Evolutionary conservation across 30 jellyfish, hydroid and myxozoan genomes (phyloP).

Genomic region (Hydractinia echinata): DNA sequence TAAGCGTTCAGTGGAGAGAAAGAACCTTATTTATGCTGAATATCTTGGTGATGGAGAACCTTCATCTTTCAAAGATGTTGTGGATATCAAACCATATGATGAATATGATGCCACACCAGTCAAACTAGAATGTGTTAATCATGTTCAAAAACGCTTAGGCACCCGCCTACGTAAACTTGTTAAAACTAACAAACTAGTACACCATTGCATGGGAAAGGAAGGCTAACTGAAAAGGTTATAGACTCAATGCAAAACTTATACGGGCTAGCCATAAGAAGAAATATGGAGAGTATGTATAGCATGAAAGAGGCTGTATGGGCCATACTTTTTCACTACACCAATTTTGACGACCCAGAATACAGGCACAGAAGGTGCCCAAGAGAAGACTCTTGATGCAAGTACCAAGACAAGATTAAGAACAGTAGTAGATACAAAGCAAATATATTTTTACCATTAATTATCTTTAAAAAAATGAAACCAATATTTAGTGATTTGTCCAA

Average conservation of each 20-base stretch:
- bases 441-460: background rate
- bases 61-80: conserved; percentile 33
- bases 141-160: conserved; percentile 30
- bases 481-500: conserved; percentile 10
- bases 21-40: conserved; percentile 11
- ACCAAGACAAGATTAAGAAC: conserved; percentile 10
- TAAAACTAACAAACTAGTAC: background rate
- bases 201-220: conserved; percentile 29
- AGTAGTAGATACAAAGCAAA: conserved; percentile 10
- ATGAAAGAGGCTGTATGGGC: conserved; percentile 32
- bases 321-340: conserved; percentile 21
- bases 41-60: conserved; percentile 47
- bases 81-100: conserved; percentile 27
- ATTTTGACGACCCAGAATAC: conserved; percentile 13
- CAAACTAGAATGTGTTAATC: conserved; percentile 32
- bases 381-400: conserved; percentile 20
- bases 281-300: conserved; percentile 14
- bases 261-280: conserved; percentile 39
- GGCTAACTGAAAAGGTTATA: conserved; percentile 26
- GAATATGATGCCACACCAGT: conserved; percentile 13
- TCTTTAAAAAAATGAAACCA: conserved; percentile 10
- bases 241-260: conserved; percentile 29
- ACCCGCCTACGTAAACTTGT: conserved; percentile 13
- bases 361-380: conserved; percentile 17
- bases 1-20: conserved; percentile 2